Base-by-base conservation (phyloP, 2,113 vertebrate species). In the Pogona vitticeps region DNA sequence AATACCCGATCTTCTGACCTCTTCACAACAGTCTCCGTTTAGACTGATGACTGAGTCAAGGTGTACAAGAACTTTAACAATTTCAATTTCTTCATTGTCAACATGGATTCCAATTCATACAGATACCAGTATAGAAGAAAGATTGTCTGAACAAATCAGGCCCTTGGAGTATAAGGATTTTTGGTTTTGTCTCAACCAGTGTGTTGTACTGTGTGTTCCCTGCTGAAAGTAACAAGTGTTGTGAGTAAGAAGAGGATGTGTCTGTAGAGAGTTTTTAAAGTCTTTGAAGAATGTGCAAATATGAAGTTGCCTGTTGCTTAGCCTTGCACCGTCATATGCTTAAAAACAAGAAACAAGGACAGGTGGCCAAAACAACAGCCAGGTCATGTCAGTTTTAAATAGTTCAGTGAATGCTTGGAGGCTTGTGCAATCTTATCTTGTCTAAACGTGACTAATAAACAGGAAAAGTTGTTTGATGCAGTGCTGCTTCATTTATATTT, bases 381-480 rank as follows among this genome's bases (percentile, higher is more conserved):
- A 56, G 42, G 33, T 38, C 83, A 84, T 18, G n/a, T 70, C 42
- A 63, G 1, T 75, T 63, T 75, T 42, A 85, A 76, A 76, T 46
- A 46, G 42, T 38, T 63, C 20, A 17, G 8, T 12, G 33, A 70
- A 71, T 71, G 12, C 21, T 70, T 40, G 23, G 42, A 21, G 36
- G 20, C 18, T 31, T 56, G 15, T 31, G 28, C 3, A 6, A 9
- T 42, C 4, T 72, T 88, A n/a, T 82, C 71, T 14, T 63, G 20
- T 5, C 77, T 14, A 70, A 87, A 61, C 33, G 56, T 82, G 33
- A 84, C 89, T 90, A 87, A 68, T 31, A 36, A 68, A 77, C 58
- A 67, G 76, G 15, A 3, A 83, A 68, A 65, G 3, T 72, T 88
- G 13, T 89, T 91, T 28, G 10, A 77, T 80, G 52, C 56, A 46